A percentile compares a stretch with the other conserved stretches of the same genome.
These are phyloP conservation scores for Drosophila orena DNA, from an alignment of 1,140 invertebrate species.

Conservation along the genomic window DNA sequence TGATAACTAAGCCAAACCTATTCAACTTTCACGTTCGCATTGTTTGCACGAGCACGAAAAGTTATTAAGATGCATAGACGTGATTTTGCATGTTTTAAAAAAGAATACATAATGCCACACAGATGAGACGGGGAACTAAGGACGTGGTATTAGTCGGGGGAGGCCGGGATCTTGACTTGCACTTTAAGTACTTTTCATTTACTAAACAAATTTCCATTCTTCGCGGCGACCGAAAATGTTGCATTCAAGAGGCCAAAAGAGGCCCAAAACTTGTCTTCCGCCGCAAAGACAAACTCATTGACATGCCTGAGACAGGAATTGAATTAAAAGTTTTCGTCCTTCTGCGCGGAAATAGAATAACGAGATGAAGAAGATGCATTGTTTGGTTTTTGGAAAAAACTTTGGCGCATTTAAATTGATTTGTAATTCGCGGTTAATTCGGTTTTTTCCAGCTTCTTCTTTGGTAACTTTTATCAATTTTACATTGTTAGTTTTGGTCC, in stretches of 20 bases:
- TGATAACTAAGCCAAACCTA: constrained; percentile 70
- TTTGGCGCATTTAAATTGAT: constrained; percentile 72
- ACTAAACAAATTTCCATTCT: constrained; percentile 61
- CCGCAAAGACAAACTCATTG: constrained; percentile 52
- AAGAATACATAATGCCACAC: constrained; percentile 53
- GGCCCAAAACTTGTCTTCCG: constrained; percentile 3
- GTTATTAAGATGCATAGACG: constrained; percentile 80
- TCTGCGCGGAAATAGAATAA: constrained; percentile 41
- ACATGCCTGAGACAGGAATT: constrained; percentile 75
- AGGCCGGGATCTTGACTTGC: constrained; percentile 25
- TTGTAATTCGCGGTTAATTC: constrained; percentile 77
- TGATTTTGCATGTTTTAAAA: constrained; percentile 78
- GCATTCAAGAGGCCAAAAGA: constrained; percentile 38
- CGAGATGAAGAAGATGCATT: constrained; percentile 48
- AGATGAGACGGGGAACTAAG: constrained; percentile 9
- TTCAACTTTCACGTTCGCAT: constrained; percentile 78
- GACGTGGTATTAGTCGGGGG: constrained; percentile 12
- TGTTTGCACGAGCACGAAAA: constrained; percentile 78
- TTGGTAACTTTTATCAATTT: constrained; percentile 59
- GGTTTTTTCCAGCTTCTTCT: constrained; percentile 16
- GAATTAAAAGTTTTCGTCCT: constrained; percentile 71
- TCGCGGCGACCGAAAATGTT: constrained; percentile 36
- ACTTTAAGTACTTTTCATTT: constrained; percentile 65
- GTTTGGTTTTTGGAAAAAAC: constrained; percentile 32
- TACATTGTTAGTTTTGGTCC: constrained; percentile 27